Conservation (phyloP, 1,140 invertebrate genomes). For the Triops cancriformis region DNA sequence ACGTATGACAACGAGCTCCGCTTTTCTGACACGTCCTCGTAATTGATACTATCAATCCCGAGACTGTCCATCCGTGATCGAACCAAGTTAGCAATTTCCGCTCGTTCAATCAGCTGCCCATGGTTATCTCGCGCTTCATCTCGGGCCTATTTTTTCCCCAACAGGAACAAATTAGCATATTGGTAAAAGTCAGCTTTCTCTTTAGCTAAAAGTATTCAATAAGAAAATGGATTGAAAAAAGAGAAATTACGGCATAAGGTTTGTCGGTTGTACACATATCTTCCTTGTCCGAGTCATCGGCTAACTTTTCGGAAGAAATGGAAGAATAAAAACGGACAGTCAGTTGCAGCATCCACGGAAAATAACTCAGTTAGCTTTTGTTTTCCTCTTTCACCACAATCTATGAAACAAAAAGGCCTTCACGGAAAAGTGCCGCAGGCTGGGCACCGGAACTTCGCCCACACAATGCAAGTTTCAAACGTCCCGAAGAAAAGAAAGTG, state of each 20-base stretch:
- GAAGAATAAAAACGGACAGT: not conserved
- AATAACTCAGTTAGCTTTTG: not conserved
- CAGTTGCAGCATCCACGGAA: not conserved
- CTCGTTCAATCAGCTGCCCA: constrained; percentile 80
- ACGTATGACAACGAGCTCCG: constrained; percentile 89
- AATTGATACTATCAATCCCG: constrained; percentile 77
- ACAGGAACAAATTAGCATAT: not conserved
- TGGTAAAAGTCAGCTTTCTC: not conserved
- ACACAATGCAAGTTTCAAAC: too few relatives aligned
- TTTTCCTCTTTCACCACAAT: too few relatives aligned
- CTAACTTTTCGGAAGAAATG: constrained; percentile 38
- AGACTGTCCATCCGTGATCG: constrained; percentile 86
- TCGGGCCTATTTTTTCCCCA: constrained; percentile 41
- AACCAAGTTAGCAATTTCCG: constrained; percentile 90
- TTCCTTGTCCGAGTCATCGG: constrained; percentile 42
- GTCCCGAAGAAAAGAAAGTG: too few relatives aligned
- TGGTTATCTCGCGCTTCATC: constrained; percentile 79
- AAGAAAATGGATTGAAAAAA: constrained; percentile 38
- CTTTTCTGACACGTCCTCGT: constrained; percentile 87
- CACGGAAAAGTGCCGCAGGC: too few relatives aligned
- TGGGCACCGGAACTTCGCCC: too few relatives aligned
- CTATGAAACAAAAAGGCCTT: too few relatives aligned
- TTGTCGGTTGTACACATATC: constrained; percentile 43
- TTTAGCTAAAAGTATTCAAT: not conserved
- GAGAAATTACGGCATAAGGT: constrained; percentile 40